These are phyloP conservation scores for Manis crassicaudata DNA, from an alignment of 2,797 vertebrate genomes.

Conservation along the genomic window DNA sequence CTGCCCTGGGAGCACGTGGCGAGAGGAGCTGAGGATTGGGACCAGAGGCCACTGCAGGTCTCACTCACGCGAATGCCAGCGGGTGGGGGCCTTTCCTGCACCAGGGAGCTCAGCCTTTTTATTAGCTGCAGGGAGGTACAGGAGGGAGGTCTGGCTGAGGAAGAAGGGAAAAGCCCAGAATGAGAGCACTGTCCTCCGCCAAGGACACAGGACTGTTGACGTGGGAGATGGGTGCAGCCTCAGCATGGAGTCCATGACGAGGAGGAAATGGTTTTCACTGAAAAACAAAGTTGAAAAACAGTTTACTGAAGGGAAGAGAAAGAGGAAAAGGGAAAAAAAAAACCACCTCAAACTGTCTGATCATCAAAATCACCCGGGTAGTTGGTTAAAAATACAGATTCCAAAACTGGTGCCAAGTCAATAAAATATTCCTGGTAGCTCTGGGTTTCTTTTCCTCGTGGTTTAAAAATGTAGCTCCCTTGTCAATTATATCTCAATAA, in stretches of 20 bases:
- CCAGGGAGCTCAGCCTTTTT: background rate
- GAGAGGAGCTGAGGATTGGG: background rate
- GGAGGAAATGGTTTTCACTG: constrained; percentile 75
- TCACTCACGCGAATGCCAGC: background rate
- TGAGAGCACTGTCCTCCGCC: background rate
- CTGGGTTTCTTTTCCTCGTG: constrained; percentile 50
- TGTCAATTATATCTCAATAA: background rate
- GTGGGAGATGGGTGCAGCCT: constrained; percentile 58
- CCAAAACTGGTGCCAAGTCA: constrained; percentile 32
- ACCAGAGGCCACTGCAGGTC: background rate
- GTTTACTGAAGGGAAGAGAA: constrained; percentile 78
- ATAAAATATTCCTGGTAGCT: constrained; percentile 55
- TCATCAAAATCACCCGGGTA: constrained; percentile 76
- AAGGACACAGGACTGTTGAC: constrained; percentile 67
- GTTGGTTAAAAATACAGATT: constrained; percentile 68
- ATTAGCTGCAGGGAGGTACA: background rate
- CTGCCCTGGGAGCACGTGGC: background rate
- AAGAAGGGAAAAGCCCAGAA: background rate
- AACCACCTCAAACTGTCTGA: constrained; percentile 60
- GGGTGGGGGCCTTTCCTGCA: background rate
- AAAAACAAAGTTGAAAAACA: constrained; percentile 77
- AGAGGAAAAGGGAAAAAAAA: background rate
- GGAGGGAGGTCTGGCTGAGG: background rate
- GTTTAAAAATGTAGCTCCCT: constrained; percentile 39
- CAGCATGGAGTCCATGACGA: constrained; percentile 28